Base-by-base conservation (phyloP, 2,888 invertebrate genomes). In the Oxystoma pomonae region DNA sequence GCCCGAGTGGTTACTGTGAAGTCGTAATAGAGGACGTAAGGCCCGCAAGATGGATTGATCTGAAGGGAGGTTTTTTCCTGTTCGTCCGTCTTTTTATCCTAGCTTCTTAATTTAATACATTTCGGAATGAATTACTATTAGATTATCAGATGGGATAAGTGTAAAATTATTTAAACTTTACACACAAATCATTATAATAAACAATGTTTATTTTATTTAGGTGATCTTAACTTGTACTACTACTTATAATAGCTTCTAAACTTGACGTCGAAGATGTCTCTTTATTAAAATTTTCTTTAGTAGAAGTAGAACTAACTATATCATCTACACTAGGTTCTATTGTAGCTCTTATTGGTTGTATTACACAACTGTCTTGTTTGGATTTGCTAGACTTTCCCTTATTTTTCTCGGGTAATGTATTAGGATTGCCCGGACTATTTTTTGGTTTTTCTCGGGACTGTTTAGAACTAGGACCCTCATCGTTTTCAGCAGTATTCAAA, bases 41-140 rank as follows among this genome's bases (percentile, higher is more conserved):
- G 90, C 90, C 85, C 93, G 92, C 56, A 98, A 81, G 71, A 98
- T 95, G 7, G 92, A 89, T 81, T 99, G 98, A 2, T 90, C 77
- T 92, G 92, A n/a, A 96, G 81, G 35, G 93, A 85, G 0, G 96
- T 96, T 62, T 96, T 95, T 82, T 95, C 92, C 77, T 95, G 94
- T 73, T 96, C 95, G 73, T 95, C 91, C 70, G 91, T 85, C 80
- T 95, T 96, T 81, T 93, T 94, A 78, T 96, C 95, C n/a, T n/a
- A n/a, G n/a, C n/a, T n/a, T n/a, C n/a, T n/a, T n/a, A n/a, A n/a
- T n/a, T n/a, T n/a, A n/a, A n/a, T n/a, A n/a, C n/a, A n/a, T n/a
- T n/a, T n/a, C n/a, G n/a, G n/a, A n/a, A n/a, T n/a, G n/a, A n/a
- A n/a, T n/a, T n/a, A n/a, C n/a, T n/a, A n/a, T n/a, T n/a, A n/a